Evolutionary conservation across 2,113 vertebrate genomes (phyloP).

Genomic region (Indri indri): DNA sequence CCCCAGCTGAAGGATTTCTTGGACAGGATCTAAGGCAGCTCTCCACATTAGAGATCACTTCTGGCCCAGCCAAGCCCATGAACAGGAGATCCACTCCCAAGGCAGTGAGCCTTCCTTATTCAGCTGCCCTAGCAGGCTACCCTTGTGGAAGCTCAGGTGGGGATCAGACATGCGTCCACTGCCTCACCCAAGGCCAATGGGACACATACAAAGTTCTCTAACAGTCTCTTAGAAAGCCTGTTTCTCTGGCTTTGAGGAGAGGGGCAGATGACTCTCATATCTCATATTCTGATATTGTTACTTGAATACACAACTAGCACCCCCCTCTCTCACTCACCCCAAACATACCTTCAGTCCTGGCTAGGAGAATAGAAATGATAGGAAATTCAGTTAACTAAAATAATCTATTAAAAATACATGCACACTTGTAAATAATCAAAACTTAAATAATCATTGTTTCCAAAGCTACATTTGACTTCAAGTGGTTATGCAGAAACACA

Average conservation of each 20-base stretch:
- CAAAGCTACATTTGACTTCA: conserved; percentile 47
- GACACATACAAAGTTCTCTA: background rate
- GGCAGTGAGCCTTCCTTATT: background rate
- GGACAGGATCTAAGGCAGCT: background rate
- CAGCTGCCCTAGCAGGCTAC: background rate
- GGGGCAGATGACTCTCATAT: rapidly evolving
- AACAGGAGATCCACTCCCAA: background rate
- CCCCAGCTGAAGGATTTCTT: background rate
- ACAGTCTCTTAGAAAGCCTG: background rate
- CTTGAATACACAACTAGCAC: background rate
- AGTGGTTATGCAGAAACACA: conserved; percentile 2
- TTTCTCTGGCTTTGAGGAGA: background rate
- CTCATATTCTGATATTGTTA: background rate
- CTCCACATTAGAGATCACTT: background rate
- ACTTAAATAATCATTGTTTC: conserved; percentile 19
- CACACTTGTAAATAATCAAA: background rate
- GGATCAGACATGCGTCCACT: background rate
- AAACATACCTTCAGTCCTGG: background rate
- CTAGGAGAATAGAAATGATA: background rate
- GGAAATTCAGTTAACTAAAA: background rate
- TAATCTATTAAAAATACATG: background rate
- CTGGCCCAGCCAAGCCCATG: background rate
- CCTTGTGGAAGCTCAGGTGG: background rate
- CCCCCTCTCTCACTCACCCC: background rate
- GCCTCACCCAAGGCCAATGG: background rate